Conservation (phyloP, 2,888 invertebrate species). For the Athetis lepigone region DNA sequence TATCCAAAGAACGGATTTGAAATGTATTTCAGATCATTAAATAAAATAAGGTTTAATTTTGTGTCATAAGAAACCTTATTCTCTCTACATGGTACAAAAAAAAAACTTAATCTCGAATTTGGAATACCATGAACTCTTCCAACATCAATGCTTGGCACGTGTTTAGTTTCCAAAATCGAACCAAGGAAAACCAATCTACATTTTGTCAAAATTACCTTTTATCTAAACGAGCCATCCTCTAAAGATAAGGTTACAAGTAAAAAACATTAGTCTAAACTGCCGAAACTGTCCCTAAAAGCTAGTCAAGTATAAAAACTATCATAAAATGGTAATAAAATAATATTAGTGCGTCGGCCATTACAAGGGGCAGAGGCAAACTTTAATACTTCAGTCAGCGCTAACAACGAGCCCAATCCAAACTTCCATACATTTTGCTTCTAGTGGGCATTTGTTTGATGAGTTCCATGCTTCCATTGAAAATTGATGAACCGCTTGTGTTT, state of each 20-base stretch:
- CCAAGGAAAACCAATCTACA: background rate
- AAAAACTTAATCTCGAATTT: background rate
- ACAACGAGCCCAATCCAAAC: slow-evolving; percentile 51
- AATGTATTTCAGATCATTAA: too few relatives aligned
- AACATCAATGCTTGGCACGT: background rate
- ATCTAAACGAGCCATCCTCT: slow-evolving; percentile 9
- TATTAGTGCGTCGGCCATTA: slow-evolving; percentile 49
- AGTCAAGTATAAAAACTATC: slow-evolving; percentile 50
- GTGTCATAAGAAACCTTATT: too few relatives aligned
- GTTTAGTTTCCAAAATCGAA: background rate
- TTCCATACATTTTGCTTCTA: slow-evolving; percentile 57
- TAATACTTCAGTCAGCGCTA: slow-evolving; percentile 59
- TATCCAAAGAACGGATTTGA: too few relatives aligned
- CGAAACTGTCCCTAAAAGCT: slow-evolving; percentile 38
- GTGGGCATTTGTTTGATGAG: slow-evolving; percentile 63
- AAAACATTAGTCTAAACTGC: slow-evolving; percentile 36
- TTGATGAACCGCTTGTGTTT: slow-evolving; percentile 64
- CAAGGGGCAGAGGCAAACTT: slow-evolving; percentile 42
- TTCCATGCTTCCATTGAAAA: slow-evolving; percentile 53
- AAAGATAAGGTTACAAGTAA: slow-evolving; percentile 34
- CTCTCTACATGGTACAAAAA: too few relatives aligned
- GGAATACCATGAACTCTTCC: background rate
- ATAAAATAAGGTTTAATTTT: background rate
- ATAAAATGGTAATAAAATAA: slow-evolving; percentile 51
- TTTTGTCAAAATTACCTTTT: slow-evolving; percentile 3